Evolutionary conservation across 2,113 vertebrate genomes (phyloP).

Genomic region (Larimichthys polyactis): DNA sequence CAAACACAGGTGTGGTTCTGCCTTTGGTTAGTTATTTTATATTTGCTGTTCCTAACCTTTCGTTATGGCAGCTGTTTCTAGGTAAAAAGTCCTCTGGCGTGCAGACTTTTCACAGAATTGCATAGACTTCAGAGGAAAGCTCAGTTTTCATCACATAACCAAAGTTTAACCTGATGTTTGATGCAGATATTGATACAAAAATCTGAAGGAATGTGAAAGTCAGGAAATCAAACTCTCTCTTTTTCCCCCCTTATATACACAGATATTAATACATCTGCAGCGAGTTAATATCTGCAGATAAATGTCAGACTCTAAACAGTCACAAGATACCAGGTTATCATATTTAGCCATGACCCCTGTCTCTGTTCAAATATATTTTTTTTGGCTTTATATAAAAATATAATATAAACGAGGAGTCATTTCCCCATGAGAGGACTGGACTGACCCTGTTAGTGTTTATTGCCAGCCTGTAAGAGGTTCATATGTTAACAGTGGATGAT

Average conservation of each 20-base stretch:
- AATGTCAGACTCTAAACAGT: background rate
- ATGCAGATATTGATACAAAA: background rate
- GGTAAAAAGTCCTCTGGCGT: background rate
- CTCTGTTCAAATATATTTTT: background rate
- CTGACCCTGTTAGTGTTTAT: slow-evolving; percentile 25
- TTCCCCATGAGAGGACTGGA: background rate
- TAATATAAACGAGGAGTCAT: background rate
- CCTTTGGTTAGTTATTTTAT: too few relatives aligned
- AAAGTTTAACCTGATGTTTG: background rate
- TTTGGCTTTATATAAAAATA: background rate
- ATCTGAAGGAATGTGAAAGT: background rate
- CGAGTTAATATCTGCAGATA: background rate
- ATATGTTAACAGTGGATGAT: slow-evolving; percentile 35
- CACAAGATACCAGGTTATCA: background rate
- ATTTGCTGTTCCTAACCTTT: background rate
- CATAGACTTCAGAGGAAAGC: too few relatives aligned
- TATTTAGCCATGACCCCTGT: background rate
- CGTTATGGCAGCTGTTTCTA: background rate
- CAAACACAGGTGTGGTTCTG: too few relatives aligned
- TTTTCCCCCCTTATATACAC: too few relatives aligned
- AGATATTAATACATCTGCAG: background rate
- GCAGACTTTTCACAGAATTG: too few relatives aligned
- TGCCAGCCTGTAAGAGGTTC: slow-evolving; percentile 18
- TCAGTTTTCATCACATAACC: background rate
- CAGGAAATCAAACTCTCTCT: too few relatives aligned